These are phyloP conservation scores for Bactericera cockerelli DNA, from an alignment of 1,140 invertebrate species.

Conservation along the genomic window DNA sequence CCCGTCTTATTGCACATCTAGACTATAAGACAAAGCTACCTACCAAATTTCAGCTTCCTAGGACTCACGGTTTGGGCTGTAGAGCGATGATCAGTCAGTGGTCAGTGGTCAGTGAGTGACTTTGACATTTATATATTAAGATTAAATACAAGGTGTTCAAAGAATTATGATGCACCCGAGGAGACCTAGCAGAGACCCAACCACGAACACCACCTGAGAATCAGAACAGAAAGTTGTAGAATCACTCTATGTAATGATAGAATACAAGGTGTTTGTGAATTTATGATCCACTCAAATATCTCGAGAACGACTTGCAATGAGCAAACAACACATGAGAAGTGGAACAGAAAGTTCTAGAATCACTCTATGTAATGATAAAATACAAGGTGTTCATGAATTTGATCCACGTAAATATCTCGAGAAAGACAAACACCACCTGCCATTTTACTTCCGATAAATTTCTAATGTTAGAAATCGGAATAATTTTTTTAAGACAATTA, in stretches of 20 bases:
- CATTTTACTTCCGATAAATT: too few relatives aligned
- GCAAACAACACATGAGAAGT: constrained; percentile 37
- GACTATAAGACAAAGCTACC: too few relatives aligned
- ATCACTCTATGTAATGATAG: too few relatives aligned
- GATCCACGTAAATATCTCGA: constrained; percentile 41
- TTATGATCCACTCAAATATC: constrained; percentile 43
- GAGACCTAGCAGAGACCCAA: constrained; percentile 44
- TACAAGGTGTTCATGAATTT: constrained; percentile 29
- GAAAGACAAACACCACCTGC: constrained; percentile 40
- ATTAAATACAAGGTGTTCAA: constrained; percentile 13
- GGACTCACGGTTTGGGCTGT: too few relatives aligned
- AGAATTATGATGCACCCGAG: constrained; percentile 38
- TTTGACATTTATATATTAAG: too few relatives aligned
- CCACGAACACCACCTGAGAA: constrained; percentile 38
- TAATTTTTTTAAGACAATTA: too few relatives aligned
- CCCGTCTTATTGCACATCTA: too few relatives aligned
- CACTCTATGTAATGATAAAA: too few relatives aligned
- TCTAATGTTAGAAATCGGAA: too few relatives aligned
- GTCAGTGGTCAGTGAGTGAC: too few relatives aligned
- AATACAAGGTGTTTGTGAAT: constrained; percentile 10
- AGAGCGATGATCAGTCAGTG: too few relatives aligned
- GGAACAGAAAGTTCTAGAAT: not conserved
- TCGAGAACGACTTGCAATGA: constrained; percentile 40
- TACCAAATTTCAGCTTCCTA: too few relatives aligned
- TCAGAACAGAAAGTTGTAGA: not conserved